Conservation (phyloP, 2,113 vertebrate genomes). For the Corythaixoides concolor region DNA sequence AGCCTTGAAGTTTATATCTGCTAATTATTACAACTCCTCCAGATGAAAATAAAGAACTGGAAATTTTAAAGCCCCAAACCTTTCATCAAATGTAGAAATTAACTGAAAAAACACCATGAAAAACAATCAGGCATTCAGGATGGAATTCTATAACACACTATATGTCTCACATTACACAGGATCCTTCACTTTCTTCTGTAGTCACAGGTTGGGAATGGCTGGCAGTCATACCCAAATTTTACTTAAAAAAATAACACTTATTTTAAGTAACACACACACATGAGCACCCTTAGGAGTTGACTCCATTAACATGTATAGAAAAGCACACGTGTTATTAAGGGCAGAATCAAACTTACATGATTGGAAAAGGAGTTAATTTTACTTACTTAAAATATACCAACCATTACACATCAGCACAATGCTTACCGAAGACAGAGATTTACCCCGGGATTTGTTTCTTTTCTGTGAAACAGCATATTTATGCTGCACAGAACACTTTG, state of each 20-base stretch:
- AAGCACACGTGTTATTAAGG: background rate
- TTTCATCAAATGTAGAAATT: background rate
- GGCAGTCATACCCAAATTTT: background rate
- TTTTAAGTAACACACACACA: background rate
- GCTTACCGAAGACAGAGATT: slow-evolving; percentile 26
- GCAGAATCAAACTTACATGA: background rate
- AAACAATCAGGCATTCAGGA: background rate
- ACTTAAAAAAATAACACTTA: background rate
- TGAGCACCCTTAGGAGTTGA: background rate
- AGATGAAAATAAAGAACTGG: background rate
- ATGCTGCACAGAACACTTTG: background rate
- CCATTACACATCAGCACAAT: background rate
- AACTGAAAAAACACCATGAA: background rate
- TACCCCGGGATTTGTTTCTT: background rate
- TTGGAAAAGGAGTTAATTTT: background rate
- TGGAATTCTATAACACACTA: background rate
- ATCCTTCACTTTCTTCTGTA: background rate
- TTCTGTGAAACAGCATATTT: background rate
- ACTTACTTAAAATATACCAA: background rate
- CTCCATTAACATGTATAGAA: background rate
- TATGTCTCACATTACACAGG: background rate
- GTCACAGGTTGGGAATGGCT: background rate
- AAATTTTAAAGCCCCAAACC: background rate
- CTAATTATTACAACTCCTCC: background rate
- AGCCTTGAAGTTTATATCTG: background rate